phyloP scores from a whole-genome alignment of 2,888 invertebrate species.

The Rhaphigaster nebulosa region DNA sequence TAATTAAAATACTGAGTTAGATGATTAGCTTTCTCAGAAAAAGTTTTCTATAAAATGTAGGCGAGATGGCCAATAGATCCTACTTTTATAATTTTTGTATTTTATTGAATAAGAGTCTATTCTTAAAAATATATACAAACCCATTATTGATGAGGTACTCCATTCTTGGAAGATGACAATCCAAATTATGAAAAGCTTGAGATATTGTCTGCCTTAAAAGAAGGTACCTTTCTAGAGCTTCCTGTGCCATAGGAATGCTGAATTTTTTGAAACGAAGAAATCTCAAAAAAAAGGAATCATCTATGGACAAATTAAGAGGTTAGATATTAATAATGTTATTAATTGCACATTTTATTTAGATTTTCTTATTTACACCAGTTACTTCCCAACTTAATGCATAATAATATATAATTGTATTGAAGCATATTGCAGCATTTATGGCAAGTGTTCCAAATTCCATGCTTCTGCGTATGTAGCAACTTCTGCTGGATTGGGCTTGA shows the following conservation, averaged over 20 bases:
- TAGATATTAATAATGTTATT: slow-evolving; percentile 1
- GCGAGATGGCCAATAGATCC: neutral
- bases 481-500: neutral
- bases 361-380: neutral
- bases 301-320: slow-evolving; percentile 69
- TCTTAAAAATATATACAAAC: slow-evolving; percentile 69
- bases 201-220: slow-evolving; percentile 84
- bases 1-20: too few relatives aligned
- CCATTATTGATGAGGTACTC: slow-evolving; percentile 86
- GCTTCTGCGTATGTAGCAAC: neutral
- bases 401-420: neutral
- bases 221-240: slow-evolving; percentile 88
- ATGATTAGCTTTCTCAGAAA: too few relatives aligned
- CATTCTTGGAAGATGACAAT: slow-evolving; percentile 80
- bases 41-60: too few relatives aligned
- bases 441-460: neutral
- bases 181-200: slow-evolving; percentile 64
- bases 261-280: slow-evolving; percentile 85
- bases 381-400: neutral
- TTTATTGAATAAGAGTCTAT: neutral
- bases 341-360: neutral
- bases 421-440: neutral
- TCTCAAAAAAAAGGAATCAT: slow-evolving; percentile 82
- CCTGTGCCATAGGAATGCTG: slow-evolving; percentile 84
- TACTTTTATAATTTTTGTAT: neutral